These are phyloP conservation scores for Rhinatrema bivittatum DNA, from an alignment of 2,797 vertebrate genomes.

Conservation along the genomic window DNA sequence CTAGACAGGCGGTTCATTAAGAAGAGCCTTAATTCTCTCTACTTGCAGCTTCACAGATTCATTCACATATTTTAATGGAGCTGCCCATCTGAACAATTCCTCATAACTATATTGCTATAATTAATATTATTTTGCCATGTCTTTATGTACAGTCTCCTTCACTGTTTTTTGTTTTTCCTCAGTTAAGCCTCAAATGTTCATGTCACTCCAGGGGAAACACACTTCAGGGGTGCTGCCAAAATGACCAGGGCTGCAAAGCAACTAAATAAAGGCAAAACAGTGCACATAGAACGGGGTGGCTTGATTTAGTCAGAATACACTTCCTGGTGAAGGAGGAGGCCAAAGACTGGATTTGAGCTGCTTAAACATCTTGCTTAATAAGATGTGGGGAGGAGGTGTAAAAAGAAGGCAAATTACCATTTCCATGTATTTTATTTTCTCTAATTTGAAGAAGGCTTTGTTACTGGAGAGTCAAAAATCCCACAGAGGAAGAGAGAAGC, in stretches of 20 bases:
- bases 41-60: constrained; percentile 80
- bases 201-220: constrained; percentile 67
- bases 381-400: not conserved
- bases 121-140: constrained; percentile 70
- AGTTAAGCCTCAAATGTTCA: constrained; percentile 75
- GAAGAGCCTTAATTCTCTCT: constrained; percentile 78
- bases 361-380: too few relatives aligned
- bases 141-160: constrained; percentile 87
- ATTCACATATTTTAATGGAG: constrained; percentile 73
- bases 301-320: constrained; percentile 59
- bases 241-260: constrained; percentile 86
- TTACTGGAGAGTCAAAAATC: constrained; percentile 33
- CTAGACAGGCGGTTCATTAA: constrained; percentile 79
- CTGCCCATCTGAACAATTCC: constrained; percentile 80
- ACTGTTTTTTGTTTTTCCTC: constrained; percentile 53
- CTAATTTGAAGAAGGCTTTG: constrained; percentile 35
- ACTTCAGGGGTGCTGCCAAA: constrained; percentile 78
- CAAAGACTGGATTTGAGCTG: constrained; percentile 79
- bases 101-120: constrained; percentile 83
- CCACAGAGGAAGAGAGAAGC: constrained; percentile 40
- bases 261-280: constrained; percentile 68
- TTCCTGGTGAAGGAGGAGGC: constrained; percentile 73
- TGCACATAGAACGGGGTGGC: constrained; percentile 75
- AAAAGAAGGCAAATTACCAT: constrained; percentile 17
- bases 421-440: constrained; percentile 10